phyloP scores from a whole-genome alignment of 2,888 invertebrate species.

The Hofmannophila pseudospretella region DNA sequence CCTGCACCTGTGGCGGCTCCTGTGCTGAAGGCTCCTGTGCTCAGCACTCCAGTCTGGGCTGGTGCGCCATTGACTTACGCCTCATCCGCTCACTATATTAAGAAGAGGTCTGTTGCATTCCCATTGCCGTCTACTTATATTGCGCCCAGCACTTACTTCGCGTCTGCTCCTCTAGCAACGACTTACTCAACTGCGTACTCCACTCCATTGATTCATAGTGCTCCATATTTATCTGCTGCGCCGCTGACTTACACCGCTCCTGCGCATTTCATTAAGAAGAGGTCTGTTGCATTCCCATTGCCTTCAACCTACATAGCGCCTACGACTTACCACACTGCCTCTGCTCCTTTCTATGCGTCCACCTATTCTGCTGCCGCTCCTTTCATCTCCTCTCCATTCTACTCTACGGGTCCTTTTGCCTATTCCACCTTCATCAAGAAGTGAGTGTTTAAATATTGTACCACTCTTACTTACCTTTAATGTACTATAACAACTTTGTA shows the following conservation, averaged over 20 bases:
- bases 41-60: constrained; percentile 18
- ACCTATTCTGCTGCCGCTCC: constrained; percentile 36
- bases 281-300: constrained; percentile 13
- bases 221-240: constrained; percentile 21
- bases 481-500: background rate
- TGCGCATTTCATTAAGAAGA: constrained; percentile 5
- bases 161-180: constrained; percentile 11
- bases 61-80: constrained; percentile 39
- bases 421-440: constrained; percentile 6
- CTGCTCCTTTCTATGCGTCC: constrained; percentile 34
- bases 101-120: constrained; percentile 2
- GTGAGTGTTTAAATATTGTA: background rate
- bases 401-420: background rate
- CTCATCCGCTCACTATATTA: constrained; percentile 25
- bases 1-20: constrained; percentile 24
- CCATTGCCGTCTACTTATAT: constrained; percentile 12
- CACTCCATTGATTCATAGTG: constrained; percentile 12
- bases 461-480: background rate
- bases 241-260: constrained; percentile 13
- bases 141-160: constrained; percentile 23
- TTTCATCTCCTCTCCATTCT: background rate
- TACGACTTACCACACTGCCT: constrained; percentile 28
- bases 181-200: constrained; percentile 20
- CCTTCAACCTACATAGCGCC: constrained; percentile 26
- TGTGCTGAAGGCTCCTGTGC: constrained; percentile 25